Conservation (phyloP, 2,888 invertebrate species). For the Disparrhopalites patrizii region DNA sequence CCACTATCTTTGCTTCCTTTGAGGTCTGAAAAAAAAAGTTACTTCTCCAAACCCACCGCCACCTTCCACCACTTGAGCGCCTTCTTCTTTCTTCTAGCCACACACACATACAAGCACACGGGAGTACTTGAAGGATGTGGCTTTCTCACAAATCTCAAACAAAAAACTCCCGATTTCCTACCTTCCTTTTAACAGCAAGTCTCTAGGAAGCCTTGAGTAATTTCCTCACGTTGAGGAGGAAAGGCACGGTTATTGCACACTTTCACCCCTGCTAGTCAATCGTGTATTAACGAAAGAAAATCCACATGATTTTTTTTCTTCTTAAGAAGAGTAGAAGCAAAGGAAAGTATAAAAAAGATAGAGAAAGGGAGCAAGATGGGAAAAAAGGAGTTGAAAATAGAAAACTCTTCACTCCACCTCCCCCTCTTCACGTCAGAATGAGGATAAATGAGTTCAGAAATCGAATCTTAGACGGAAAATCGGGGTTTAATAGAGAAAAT, state of each 20-base stretch:
- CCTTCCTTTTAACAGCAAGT: neutral
- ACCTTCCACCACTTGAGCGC: too few species aligned
- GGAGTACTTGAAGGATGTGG: neutral
- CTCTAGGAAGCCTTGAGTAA: neutral
- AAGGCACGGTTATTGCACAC: too few species aligned
- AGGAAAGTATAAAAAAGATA: too few species aligned
- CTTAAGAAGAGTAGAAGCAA: neutral
- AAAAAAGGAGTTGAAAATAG: neutral
- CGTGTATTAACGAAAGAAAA: neutral
- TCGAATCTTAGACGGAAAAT: conserved; percentile 9
- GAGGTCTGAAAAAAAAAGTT: too few species aligned
- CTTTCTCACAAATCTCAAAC: too few species aligned
- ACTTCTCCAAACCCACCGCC: too few species aligned
- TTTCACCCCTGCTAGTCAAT: too few species aligned
- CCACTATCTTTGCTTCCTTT: too few species aligned
- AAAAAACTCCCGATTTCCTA: too few species aligned
- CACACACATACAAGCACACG: neutral
- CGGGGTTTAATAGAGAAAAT: conserved; percentile 6
- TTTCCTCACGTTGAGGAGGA: conserved; percentile 3
- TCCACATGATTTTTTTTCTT: neutral
- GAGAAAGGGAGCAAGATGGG: neutral
- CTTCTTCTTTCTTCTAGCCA: too few species aligned
- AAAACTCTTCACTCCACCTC: neutral
- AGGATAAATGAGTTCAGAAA: conserved; percentile 15
- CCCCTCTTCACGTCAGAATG: conserved; percentile 11